Evolutionary conservation across 2,113 vertebrate genomes (phyloP).

Genomic region (Gallinago undulata): DNA sequence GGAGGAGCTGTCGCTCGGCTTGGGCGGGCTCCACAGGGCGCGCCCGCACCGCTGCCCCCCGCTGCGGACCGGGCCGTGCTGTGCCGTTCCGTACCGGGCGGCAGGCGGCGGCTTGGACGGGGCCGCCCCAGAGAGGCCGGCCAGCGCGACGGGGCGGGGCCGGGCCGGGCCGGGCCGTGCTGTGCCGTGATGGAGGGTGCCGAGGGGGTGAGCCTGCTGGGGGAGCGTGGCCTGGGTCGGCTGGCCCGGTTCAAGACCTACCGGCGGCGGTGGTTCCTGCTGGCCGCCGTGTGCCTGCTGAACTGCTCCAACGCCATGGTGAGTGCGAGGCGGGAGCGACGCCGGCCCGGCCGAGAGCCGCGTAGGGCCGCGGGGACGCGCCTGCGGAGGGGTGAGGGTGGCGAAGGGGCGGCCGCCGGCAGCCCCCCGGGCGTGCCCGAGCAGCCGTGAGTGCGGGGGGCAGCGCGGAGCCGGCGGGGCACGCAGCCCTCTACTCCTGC

Average conservation of each 20-base stretch:
- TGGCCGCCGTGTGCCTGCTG: constrained; percentile 80
- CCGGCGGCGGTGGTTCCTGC: constrained; percentile 82
- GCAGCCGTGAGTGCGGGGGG: background rate
- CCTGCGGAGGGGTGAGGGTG: background rate
- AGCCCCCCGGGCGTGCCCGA: too few species aligned
- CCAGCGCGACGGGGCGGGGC: too few species aligned
- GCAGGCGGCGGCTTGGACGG: too few species aligned
- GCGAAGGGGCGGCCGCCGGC: background rate
- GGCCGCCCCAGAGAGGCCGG: too few species aligned
- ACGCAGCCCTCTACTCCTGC: too few species aligned
- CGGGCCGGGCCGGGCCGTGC: background rate
- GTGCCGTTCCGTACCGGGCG: too few species aligned
- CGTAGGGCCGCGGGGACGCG: background rate
- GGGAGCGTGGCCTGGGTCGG: background rate
- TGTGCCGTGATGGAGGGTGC: background rate
- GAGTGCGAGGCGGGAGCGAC: background rate
- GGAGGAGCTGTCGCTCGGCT: rapidly evolving
- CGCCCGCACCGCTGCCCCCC: too few species aligned
- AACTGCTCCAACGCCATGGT: constrained; percentile 90
- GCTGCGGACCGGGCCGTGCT: background rate
- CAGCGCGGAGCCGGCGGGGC: background rate
- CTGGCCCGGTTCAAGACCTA: constrained; percentile 69
- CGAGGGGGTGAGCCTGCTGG: background rate
- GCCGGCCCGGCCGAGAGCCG: too few species aligned
- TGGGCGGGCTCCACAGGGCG: background rate